Conservation (phyloP, 2,797 vertebrate species). For the Urocyon cinereoargenteus region DNA sequence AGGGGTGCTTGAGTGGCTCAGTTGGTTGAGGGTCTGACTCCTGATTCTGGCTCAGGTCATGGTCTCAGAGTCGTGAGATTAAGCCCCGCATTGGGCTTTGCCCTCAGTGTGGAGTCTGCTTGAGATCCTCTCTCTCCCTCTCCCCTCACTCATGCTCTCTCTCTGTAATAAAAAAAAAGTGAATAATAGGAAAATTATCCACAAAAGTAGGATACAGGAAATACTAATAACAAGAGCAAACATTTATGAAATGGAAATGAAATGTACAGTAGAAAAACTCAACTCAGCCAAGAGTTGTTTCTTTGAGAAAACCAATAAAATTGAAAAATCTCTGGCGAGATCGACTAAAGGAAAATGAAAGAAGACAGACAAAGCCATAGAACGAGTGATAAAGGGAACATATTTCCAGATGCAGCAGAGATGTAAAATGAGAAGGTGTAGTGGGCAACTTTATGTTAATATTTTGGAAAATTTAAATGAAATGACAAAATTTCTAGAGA, state of each 20-base stretch:
- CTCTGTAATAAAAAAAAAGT: not conserved
- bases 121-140: not conserved
- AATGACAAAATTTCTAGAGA: constrained; percentile 52
- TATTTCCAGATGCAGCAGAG: not conserved
- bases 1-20: not conserved
- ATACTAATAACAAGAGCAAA: not conserved
- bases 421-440: not conserved
- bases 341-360: not conserved
- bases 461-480: not conserved
- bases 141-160: not conserved
- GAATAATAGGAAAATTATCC: not conserved
- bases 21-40: not conserved
- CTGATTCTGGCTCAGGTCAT: not conserved
- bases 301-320: constrained; percentile 46
- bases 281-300: constrained; percentile 14
- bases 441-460: not conserved
- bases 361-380: not conserved
- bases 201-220: not conserved
- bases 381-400: not conserved
- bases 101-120: not conserved
- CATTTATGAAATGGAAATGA: constrained; percentile 34
- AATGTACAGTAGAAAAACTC: not conserved
- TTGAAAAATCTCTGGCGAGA: constrained; percentile 25
- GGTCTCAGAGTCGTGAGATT: not conserved
- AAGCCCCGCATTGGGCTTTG: not conserved